These are phyloP conservation scores for Cerceris ruficornis DNA, from an alignment of 2,888 invertebrate genomes.

Conservation along the genomic window DNA sequence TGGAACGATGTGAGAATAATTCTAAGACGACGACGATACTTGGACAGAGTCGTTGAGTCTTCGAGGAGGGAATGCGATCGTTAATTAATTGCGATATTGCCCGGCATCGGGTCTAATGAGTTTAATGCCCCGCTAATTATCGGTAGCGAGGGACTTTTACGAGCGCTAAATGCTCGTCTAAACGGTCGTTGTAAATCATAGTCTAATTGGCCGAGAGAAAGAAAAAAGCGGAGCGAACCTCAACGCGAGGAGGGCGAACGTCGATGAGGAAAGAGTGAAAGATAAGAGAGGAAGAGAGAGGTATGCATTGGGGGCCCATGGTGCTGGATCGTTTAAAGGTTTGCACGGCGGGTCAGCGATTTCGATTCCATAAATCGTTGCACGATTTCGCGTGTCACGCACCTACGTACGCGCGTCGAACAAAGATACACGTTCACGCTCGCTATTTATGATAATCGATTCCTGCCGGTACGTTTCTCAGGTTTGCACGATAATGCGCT, in stretches of 20 bases:
- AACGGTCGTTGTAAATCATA: slow-evolving; percentile 72
- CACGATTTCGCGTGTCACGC: slow-evolving; percentile 54
- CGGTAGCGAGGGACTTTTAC: slow-evolving; percentile 69
- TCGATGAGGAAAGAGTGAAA: background rate
- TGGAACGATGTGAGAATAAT: too few relatives aligned
- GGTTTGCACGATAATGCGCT: slow-evolving; percentile 16
- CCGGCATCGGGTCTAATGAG: slow-evolving; percentile 64
- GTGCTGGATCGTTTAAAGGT: slow-evolving; percentile 6
- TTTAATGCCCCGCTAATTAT: slow-evolving; percentile 70
- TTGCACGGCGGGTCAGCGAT: slow-evolving; percentile 41
- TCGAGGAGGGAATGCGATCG: slow-evolving; percentile 14
- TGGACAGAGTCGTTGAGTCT: too few relatives aligned
- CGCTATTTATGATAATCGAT: slow-evolving; percentile 57
- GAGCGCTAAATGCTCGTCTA: slow-evolving; percentile 65
- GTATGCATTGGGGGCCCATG: slow-evolving; percentile 4
- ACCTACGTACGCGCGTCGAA: slow-evolving; percentile 46
- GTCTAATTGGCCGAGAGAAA: slow-evolving; percentile 62
- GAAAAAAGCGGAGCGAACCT: slow-evolving; percentile 6
- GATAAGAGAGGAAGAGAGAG: slow-evolving; percentile 1
- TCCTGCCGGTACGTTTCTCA: slow-evolving; percentile 29
- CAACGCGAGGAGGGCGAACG: background rate
- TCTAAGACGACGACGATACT: too few relatives aligned
- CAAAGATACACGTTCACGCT: slow-evolving; percentile 45
- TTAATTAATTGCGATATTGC: slow-evolving; percentile 71
- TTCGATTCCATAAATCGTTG: slow-evolving; percentile 52